A percentile compares a stretch with the other conserved stretches of the same genome.
Conservation (phyloP, 64 coral and sea anemone species). For the Orbicella faveolata region DNA sequence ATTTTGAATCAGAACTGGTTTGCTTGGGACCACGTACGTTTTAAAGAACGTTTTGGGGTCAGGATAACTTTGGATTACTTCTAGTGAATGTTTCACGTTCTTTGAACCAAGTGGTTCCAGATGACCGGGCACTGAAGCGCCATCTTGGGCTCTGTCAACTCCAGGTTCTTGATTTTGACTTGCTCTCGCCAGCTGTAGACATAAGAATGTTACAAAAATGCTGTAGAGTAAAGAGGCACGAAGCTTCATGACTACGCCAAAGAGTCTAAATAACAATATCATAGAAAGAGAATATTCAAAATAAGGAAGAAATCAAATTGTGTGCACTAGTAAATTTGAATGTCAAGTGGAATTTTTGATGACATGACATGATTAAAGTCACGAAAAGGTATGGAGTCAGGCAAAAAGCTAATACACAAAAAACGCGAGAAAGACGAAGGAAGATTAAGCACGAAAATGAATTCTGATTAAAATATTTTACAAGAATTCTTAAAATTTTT, state of each 20-base stretch:
- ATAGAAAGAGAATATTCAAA: no score
- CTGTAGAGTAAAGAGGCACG: neutral
- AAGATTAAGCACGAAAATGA: no score
- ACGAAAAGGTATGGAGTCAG: no score
- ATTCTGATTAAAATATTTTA: no score
- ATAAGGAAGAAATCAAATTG: no score
- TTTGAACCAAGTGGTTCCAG: constrained; percentile 67
- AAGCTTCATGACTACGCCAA: neutral
- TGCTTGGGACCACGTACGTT: constrained; percentile 46
- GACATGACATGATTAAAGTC: no score
- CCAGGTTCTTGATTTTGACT: neutral
- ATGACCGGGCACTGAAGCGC: constrained; percentile 48
- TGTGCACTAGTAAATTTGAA: no score
- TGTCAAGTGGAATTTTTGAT: no score
- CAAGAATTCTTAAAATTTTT: no score
- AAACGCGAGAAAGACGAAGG: no score
- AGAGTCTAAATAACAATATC: neutral
- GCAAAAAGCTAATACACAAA: no score
- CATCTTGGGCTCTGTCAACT: neutral
- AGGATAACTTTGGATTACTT: constrained; percentile 58
- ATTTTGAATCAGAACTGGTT: constrained; percentile 75
- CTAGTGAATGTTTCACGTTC: constrained; percentile 4
- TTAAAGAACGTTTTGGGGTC: constrained; percentile 58
- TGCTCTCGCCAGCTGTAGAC: no score
- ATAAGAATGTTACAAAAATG: neutral